Conservation (phyloP, 2,113 vertebrate species). For the Tympanuchus pallidicinctus region DNA sequence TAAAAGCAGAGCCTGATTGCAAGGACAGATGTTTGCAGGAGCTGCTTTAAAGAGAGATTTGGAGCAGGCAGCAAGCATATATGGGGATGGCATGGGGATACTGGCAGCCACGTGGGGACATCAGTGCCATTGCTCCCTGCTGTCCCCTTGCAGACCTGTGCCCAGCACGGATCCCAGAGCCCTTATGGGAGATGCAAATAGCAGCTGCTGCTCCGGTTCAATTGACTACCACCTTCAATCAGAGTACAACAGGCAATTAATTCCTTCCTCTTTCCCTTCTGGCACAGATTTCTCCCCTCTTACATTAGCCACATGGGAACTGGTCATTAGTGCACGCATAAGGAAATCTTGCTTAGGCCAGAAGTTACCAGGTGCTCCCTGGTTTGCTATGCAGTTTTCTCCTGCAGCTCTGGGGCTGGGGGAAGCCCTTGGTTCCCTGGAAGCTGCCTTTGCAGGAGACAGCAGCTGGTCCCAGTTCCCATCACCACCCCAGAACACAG, state of each 20-base stretch:
- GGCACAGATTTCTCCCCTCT: not conserved
- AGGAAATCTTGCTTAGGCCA: not conserved
- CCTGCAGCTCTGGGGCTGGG: not conserved
- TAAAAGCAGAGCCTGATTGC: not conserved
- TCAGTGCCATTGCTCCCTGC: not conserved
- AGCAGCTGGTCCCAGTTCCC: not conserved
- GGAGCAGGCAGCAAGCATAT: not conserved
- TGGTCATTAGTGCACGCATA: not conserved
- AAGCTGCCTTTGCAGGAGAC: not conserved
- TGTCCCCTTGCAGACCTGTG: not conserved
- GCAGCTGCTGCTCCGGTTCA: not conserved
- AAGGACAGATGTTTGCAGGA: not conserved
- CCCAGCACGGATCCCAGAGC: not conserved
- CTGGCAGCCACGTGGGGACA: not conserved
- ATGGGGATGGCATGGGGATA: not conserved
- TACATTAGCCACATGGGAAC: not conserved
- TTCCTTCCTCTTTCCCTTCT: not conserved
- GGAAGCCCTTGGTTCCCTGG: not conserved
- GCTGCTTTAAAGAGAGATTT: rapidly evolving
- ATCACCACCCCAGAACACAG: rapidly evolving
- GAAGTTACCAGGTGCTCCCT: not conserved
- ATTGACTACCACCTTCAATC: not conserved
- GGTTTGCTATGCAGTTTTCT: not conserved
- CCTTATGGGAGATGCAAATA: not conserved
- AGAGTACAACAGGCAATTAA: not conserved